These are phyloP conservation scores for Sepioteuthis lessoniana DNA, from an alignment of 2,888 invertebrate species.

Conservation along the genomic window DNA sequence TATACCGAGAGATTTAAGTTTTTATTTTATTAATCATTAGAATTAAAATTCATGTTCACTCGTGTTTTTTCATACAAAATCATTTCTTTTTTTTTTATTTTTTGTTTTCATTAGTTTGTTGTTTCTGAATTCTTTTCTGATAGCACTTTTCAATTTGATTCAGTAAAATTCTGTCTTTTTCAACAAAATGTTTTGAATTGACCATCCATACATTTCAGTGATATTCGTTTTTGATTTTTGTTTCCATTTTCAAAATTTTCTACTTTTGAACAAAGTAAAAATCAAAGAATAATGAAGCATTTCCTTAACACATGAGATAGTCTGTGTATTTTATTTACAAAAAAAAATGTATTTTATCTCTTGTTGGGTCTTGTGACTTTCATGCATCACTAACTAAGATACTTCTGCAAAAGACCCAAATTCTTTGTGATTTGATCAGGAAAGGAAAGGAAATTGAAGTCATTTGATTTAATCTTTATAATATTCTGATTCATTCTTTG, in stretches of 20 bases:
- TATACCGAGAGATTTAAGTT: too few species aligned
- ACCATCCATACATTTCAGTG: too few species aligned
- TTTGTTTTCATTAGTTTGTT: too few species aligned
- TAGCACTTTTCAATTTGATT: too few species aligned
- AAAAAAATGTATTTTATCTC: not conserved
- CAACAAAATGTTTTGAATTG: too few species aligned
- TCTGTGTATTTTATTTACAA: not conserved
- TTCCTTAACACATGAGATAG: not conserved
- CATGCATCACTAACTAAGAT: not conserved
- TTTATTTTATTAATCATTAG: too few species aligned
- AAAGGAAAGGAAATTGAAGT: not conserved
- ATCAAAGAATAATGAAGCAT: not conserved
- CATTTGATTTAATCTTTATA: not conserved
- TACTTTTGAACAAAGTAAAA: not conserved
- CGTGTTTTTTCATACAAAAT: too few species aligned
- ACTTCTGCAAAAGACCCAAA: not conserved
- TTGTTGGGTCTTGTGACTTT: not conserved
- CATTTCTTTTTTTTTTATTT: too few species aligned
- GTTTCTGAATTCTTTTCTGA: too few species aligned
- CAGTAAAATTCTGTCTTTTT: too few species aligned
- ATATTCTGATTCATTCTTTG: conserved; percentile 33
- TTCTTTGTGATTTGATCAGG: not conserved
- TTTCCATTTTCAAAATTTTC: not conserved
- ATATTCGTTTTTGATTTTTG: not conserved
- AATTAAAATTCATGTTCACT: too few species aligned